phyloP scores from a whole-genome alignment of 2,113 vertebrate species.

The Rynchops niger region DNA sequence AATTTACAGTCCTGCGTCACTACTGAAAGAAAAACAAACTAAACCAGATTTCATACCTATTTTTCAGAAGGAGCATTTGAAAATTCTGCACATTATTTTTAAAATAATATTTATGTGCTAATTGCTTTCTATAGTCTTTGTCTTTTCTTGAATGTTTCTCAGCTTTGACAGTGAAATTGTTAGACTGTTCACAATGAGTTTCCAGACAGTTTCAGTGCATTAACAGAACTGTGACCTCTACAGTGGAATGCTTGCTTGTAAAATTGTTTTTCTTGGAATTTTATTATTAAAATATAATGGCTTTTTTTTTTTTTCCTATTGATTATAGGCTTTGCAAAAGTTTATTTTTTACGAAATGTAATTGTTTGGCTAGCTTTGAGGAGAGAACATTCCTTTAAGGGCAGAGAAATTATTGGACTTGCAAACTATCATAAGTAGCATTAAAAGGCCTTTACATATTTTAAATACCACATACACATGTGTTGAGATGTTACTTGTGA shows the following conservation, averaged over 20 bases:
- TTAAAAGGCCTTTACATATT: not conserved
- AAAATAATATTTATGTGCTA: not conserved
- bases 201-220: not conserved
- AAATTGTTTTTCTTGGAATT: constrained; percentile 59
- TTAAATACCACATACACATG: not conserved
- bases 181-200: not conserved
- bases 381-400: constrained; percentile 37
- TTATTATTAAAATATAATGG: constrained; percentile 13
- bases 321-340: constrained; percentile 46
- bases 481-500: not conserved
- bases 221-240: constrained; percentile 37
- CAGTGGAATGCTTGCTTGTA: constrained; percentile 14
- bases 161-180: not conserved
- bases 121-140: not conserved
- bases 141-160: not conserved
- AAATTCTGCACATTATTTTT: not conserved
- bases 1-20: not conserved
- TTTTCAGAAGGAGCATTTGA: not conserved
- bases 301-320: constrained; percentile 20
- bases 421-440: not conserved
- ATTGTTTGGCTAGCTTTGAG: constrained; percentile 26
- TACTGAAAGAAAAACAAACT: not conserved
- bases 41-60: not conserved
- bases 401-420: constrained; percentile 1
- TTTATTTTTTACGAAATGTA: constrained; percentile 43